Conservation (phyloP, 2,888 invertebrate genomes). For the Cheilosia impressa region DNA sequence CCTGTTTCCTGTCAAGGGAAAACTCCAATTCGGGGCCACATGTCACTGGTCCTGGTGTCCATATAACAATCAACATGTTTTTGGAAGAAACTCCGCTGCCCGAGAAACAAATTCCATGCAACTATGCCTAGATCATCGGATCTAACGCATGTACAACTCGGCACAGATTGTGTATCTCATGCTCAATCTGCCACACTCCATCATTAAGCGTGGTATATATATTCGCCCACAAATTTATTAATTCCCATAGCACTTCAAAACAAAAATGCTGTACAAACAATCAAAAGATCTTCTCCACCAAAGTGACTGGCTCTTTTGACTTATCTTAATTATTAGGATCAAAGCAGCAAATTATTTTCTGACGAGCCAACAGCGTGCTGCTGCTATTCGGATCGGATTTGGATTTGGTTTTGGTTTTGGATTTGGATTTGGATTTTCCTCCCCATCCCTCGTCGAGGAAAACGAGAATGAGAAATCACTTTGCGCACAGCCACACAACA, state of each 20-base stretch:
- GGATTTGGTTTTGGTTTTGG: too few relatives aligned
- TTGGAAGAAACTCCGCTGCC: too few relatives aligned
- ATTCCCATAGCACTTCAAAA: conserved; percentile 13
- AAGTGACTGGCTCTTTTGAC: conserved; percentile 51
- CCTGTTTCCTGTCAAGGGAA: too few relatives aligned
- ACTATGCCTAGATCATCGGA: too few relatives aligned
- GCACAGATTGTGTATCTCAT: not conserved
- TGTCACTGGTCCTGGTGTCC: too few relatives aligned
- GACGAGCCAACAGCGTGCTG: not conserved
- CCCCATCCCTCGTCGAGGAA: not conserved
- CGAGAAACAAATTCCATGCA: too few relatives aligned
- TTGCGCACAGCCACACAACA: conserved; percentile 2
- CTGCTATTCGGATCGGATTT: too few relatives aligned
- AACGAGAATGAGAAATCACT: not conserved
- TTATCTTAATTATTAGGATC: conserved; percentile 64
- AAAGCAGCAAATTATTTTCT: conserved; percentile 61
- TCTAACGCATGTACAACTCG: not conserved
- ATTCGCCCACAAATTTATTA: not conserved
- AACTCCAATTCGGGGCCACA: too few relatives aligned
- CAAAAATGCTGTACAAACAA: conserved; percentile 31
- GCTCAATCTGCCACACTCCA: conserved; percentile 8
- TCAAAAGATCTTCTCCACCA: conserved; percentile 20
- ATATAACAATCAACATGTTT: too few relatives aligned
- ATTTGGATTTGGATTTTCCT: not conserved
- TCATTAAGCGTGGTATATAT: not conserved